phyloP scores from a whole-genome alignment of 1,140 invertebrate genomes.

The Psilanteris sp. region DNA sequence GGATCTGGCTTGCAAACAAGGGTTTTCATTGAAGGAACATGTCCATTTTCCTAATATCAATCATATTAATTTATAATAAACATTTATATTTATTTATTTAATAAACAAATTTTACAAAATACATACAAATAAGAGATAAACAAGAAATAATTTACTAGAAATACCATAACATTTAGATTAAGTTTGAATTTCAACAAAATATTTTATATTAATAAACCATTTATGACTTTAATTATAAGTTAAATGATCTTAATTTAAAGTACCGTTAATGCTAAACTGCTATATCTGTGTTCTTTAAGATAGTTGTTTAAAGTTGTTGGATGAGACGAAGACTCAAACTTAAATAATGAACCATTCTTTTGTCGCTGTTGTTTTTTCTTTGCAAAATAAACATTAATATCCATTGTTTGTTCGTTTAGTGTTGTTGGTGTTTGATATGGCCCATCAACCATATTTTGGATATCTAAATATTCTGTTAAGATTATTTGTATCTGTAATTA shows the following conservation, averaged over 20 bases:
- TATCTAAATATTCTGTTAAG: constrained; percentile 91
- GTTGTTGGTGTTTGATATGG: constrained; percentile 81
- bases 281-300: constrained; percentile 82
- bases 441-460: constrained; percentile 84
- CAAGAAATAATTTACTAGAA: no score
- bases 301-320: constrained; percentile 85
- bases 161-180: no score
- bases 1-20: constrained; percentile 87
- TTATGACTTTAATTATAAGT: no score
- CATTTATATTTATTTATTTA: no score
- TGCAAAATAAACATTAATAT: constrained; percentile 85
- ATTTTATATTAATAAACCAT: no score
- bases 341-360: constrained; percentile 84
- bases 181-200: no score
- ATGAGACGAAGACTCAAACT: constrained; percentile 90
- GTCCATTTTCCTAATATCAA: constrained; percentile 70
- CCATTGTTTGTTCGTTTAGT: constrained; percentile 82
- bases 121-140: no score
- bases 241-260: no score
- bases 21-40: constrained; percentile 76
- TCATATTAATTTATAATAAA: no score
- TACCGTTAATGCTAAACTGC: constrained; percentile 66
- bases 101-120: no score
- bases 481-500: constrained; percentile 86
- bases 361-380: constrained; percentile 84